Percentiles rank a stretch among this genome's conserved stretches.
Evolutionary conservation across 2,888 invertebrate genomes (phyloP).

Genomic region (Sussaba pulchella): DNA sequence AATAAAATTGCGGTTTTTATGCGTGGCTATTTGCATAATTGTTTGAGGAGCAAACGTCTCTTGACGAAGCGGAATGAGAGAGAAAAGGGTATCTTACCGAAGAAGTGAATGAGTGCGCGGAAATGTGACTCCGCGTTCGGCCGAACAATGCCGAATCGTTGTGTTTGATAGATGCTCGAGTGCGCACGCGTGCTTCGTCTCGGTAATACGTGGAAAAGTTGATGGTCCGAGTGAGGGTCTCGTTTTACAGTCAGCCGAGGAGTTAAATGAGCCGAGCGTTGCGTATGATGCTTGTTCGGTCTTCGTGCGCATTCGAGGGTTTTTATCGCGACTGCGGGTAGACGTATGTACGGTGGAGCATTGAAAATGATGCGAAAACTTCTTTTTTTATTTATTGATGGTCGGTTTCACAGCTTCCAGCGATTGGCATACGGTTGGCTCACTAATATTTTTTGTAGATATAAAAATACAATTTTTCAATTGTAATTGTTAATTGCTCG

Average conservation of each 20-base stretch:
- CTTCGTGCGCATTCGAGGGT: neutral
- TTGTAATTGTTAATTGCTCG: too few relatives aligned
- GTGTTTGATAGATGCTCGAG: conserved; percentile 36
- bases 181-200: neutral
- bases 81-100: conserved; percentile 9
- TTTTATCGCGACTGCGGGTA: conserved; percentile 10
- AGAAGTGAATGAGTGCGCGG: conserved; percentile 36
- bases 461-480: too few relatives aligned
- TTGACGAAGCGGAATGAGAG: neutral
- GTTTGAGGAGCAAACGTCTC: conserved; percentile 12
- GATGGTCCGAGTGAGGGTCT: conserved; percentile 2
- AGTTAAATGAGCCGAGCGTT: neutral
- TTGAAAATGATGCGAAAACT: neutral
- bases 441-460: too few relatives aligned
- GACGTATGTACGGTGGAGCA: neutral
- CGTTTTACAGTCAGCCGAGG: conserved; percentile 18
- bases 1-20: conserved; percentile 60
- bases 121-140: conserved; percentile 39
- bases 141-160: conserved; percentile 54
- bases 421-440: neutral
- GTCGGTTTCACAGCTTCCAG: neutral
- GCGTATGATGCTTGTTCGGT: neutral
- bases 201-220: neutral
- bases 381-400: neutral
- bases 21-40: conserved; percentile 64